These are phyloP conservation scores for Drosophila hydei DNA, from an alignment of 1,140 invertebrate genomes.

Conservation along the genomic window DNA sequence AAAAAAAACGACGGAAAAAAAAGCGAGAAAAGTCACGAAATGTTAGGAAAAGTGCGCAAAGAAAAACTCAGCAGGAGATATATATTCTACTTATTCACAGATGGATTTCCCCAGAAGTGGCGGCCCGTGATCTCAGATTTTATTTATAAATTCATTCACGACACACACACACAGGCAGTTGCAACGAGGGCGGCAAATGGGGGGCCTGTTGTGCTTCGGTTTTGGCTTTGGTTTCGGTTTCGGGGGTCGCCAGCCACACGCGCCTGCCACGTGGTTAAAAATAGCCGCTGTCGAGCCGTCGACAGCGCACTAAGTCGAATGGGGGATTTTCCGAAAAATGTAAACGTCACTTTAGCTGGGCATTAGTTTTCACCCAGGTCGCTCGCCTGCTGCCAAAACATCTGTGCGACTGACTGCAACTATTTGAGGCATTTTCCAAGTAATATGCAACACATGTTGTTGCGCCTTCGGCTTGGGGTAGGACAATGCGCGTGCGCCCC, in stretches of 20 bases:
- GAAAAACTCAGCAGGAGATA: slow-evolving; percentile 55
- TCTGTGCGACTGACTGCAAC: slow-evolving; percentile 40
- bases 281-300: slow-evolving; percentile 16
- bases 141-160: slow-evolving; percentile 61
- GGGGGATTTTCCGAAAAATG: slow-evolving; percentile 61
- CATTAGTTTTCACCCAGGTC: slow-evolving; percentile 39
- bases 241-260: slow-evolving; percentile 37
- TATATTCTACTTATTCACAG: slow-evolving; percentile 50
- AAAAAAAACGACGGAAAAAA: slow-evolving; percentile 19
- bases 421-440: slow-evolving; percentile 57
- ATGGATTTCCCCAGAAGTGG: slow-evolving; percentile 55
- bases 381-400: slow-evolving; percentile 36
- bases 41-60: slow-evolving; percentile 32
- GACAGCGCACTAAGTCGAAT: slow-evolving; percentile 17
- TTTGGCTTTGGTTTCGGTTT: slow-evolving; percentile 10
- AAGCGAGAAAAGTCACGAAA: slow-evolving; percentile 25
- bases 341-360: slow-evolving; percentile 52
- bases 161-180: slow-evolving; percentile 3
- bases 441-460: slow-evolving; percentile 60
- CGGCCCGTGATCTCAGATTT: slow-evolving; percentile 26
- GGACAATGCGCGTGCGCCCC: slow-evolving; percentile 41
- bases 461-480: background rate
- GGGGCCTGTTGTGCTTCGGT: background rate
- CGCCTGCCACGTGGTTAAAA: slow-evolving; percentile 44
- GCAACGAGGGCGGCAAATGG: slow-evolving; percentile 42